Evolutionary conservation across 2,888 invertebrate species (phyloP).

Genomic region (Ptychoptera contaminata): DNA sequence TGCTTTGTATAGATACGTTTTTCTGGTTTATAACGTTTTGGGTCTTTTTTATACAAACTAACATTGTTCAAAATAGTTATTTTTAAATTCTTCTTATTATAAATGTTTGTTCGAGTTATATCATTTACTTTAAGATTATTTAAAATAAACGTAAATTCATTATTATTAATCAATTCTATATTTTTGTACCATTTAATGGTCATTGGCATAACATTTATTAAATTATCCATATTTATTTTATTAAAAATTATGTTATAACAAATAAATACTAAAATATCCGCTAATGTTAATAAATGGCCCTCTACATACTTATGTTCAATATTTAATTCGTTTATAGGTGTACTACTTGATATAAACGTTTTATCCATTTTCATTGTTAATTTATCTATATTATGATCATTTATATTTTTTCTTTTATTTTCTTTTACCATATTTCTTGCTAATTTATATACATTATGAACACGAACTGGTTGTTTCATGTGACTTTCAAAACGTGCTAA

Average conservation of each 20-base stretch:
- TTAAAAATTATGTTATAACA: slow-evolving; percentile 46
- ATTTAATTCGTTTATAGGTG: slow-evolving; percentile 34
- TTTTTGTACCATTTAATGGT: slow-evolving; percentile 45
- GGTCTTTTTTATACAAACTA: slow-evolving; percentile 64
- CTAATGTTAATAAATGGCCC: slow-evolving; percentile 64
- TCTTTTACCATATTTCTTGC: slow-evolving; percentile 40
- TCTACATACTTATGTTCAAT: slow-evolving; percentile 64
- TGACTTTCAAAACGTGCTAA: slow-evolving; percentile 70
- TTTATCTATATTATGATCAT: slow-evolving; percentile 16
- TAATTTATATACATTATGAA: slow-evolving; percentile 72
- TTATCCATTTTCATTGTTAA: slow-evolving; percentile 26
- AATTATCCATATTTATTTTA: slow-evolving; percentile 3
- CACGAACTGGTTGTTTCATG: slow-evolving; percentile 62
- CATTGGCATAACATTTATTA: slow-evolving; percentile 36
- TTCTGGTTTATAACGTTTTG: slow-evolving; percentile 56
- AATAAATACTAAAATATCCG: slow-evolving; percentile 67
- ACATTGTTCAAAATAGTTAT: slow-evolving; percentile 6
- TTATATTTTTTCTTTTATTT: slow-evolving; percentile 5
- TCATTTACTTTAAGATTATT: background rate
- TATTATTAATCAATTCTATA: slow-evolving; percentile 12
- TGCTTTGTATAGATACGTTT: slow-evolving; percentile 63
- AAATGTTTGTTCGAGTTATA: background rate
- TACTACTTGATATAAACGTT: slow-evolving; percentile 29
- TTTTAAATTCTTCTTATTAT: background rate
- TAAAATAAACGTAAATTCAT: background rate